Conservation (phyloP, 92 coral and sea anemone species). For the Hydrozoanthus gracilis region DNA sequence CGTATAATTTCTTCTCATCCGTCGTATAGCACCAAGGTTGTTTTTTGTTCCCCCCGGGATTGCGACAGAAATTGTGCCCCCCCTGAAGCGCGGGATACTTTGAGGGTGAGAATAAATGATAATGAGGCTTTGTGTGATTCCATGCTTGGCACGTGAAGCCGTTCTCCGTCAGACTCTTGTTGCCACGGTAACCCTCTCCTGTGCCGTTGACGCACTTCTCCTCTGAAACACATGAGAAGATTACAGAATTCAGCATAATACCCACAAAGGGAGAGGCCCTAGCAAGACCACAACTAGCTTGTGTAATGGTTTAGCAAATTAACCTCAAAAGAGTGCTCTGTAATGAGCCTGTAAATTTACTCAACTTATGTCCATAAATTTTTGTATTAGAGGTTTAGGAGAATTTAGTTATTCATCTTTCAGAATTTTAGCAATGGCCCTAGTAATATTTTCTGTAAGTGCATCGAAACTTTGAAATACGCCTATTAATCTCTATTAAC, state of each 20-base stretch:
- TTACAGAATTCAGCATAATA: neutral
- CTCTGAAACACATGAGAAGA: conserved; percentile 24
- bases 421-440: too few relatives aligned
- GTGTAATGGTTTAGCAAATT: too few relatives aligned
- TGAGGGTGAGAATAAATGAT: conserved; percentile 68
- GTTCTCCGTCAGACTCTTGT: conserved; percentile 85
- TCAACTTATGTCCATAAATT: too few relatives aligned
- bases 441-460: too few relatives aligned
- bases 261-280: neutral
- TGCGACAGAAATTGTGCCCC: conserved; percentile 94
- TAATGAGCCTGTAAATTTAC: too few relatives aligned
- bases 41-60: conserved; percentile 91
- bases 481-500: too few relatives aligned
- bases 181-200: conserved; percentile 84
- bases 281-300: neutral
- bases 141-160: conserved; percentile 86
- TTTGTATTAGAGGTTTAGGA: too few relatives aligned
- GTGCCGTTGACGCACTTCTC: conserved; percentile 79
- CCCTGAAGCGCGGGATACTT: conserved; percentile 80
- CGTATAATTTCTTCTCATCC: conserved; percentile 62
- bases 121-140: conserved; percentile 79
- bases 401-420: too few relatives aligned
- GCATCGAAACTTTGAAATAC: too few relatives aligned
- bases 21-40: conserved; percentile 95
- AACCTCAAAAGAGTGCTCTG: too few relatives aligned